A percentile compares a stretch with the other conserved stretches of the same genome.
phyloP scores from a whole-genome alignment of 2,113 vertebrate species.

The Chloropsis cyanopogon region DNA sequence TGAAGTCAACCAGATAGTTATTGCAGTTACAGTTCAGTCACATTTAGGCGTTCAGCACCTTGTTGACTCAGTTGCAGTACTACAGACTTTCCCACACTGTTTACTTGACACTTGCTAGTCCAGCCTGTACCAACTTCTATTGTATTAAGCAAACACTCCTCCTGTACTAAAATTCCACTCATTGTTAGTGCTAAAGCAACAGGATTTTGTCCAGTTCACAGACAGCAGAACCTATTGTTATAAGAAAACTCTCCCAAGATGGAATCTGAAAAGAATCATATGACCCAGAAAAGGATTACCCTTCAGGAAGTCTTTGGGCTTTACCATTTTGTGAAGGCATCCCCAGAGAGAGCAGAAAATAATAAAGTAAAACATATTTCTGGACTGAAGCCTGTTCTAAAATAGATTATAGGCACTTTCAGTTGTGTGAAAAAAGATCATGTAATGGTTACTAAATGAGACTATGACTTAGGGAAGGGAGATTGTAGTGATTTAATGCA shows the following conservation, averaged over 20 bases:
- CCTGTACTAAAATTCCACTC: conserved; percentile 73
- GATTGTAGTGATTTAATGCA: conserved; percentile 38
- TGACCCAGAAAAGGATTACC: conserved; percentile 80
- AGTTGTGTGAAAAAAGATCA: conserved; percentile 62
- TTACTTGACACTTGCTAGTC: conserved; percentile 72
- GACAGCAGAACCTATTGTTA: conserved; percentile 76
- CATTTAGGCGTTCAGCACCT: conserved; percentile 39
- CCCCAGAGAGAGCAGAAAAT: conserved; percentile 69
- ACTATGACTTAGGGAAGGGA: conserved; percentile 8
- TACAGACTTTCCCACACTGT: conserved; percentile 76
- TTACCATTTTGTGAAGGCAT: conserved; percentile 73
- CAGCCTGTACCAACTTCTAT: conserved; percentile 69
- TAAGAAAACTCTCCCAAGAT: conserved; percentile 72
- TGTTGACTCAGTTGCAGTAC: conserved; percentile 73
- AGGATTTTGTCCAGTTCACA: conserved; percentile 74
- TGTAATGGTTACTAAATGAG: conserved; percentile 24
- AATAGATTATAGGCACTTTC: conserved; percentile 57
- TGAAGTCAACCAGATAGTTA: conserved; percentile 49
- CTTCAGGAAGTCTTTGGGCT: conserved; percentile 78
- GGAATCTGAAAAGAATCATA: conserved; percentile 78
- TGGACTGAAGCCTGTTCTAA: conserved; percentile 61
- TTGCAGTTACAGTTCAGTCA: conserved; percentile 53
- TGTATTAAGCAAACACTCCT: conserved; percentile 74
- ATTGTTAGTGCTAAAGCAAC: conserved; percentile 77
- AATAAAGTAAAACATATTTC: conserved; percentile 70